These are phyloP conservation scores for Podiceps cristatus DNA, from an alignment of 2,113 vertebrate species.

Conservation along the genomic window DNA sequence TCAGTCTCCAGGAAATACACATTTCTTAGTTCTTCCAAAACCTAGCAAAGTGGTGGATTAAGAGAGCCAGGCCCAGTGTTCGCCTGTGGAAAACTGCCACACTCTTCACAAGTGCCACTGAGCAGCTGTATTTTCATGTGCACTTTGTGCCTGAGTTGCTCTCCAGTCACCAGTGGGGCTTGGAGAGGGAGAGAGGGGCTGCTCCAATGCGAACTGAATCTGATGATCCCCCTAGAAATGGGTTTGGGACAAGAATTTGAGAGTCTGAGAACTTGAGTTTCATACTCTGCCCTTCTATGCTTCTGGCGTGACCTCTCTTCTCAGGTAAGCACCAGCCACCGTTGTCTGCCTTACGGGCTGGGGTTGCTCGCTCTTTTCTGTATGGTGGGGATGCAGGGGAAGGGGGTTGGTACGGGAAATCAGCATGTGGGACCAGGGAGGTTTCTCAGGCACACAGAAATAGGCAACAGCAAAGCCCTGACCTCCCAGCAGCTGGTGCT, in stretches of 20 bases:
- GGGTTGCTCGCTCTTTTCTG: not conserved
- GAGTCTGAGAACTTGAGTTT: not conserved
- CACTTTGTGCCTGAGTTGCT: not conserved
- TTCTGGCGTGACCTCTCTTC: not conserved
- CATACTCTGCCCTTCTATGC: not conserved
- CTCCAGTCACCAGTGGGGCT: not conserved
- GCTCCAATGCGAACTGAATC: not conserved
- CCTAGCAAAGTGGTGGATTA: not conserved
- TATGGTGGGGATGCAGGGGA: not conserved
- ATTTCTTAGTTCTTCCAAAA: not conserved
- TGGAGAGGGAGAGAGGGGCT: not conserved
- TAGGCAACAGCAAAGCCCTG: not conserved
- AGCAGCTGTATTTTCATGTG: not conserved
- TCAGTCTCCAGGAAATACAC: not conserved
- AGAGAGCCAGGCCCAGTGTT: not conserved
- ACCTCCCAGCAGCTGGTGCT: not conserved
- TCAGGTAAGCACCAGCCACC: not conserved
- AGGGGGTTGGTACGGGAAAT: not conserved
- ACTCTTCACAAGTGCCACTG: not conserved
- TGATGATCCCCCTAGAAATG: not conserved
- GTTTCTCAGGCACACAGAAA: not conserved
- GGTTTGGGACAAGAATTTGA: not conserved
- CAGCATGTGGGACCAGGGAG: not conserved
- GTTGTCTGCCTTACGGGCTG: not conserved
- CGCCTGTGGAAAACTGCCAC: not conserved